phyloP scores from a whole-genome alignment of 2,888 invertebrate genomes.

The Ennomos erosarius region DNA sequence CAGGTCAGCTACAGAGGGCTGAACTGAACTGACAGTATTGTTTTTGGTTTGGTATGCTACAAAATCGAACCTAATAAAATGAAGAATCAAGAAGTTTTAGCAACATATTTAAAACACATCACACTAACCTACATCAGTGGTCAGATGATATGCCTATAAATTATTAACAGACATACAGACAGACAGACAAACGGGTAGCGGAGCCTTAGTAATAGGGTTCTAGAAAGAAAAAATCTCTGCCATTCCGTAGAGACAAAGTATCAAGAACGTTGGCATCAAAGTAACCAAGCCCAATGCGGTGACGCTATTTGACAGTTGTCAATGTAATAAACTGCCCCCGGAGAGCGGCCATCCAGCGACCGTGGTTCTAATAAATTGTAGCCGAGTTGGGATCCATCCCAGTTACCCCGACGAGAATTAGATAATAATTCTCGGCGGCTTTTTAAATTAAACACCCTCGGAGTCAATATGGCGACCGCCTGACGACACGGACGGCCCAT shows the following conservation, averaged over 20 bases:
- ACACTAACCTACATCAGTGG: too few relatives aligned
- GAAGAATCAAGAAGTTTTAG: too few relatives aligned
- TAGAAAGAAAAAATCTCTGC: too few relatives aligned
- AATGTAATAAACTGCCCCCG: conserved; percentile 45
- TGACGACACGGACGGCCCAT: conserved; percentile 28
- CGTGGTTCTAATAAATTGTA: conserved; percentile 6
- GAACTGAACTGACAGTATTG: neutral
- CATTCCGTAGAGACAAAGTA: too few relatives aligned
- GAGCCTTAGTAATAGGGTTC: too few relatives aligned
- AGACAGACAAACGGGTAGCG: too few relatives aligned
- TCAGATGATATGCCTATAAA: too few relatives aligned
- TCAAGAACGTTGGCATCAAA: conserved; percentile 5
- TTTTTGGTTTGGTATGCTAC: neutral
- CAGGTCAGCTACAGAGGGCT: neutral
- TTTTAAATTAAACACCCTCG: conserved; percentile 57
- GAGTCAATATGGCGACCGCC: conserved; percentile 49
- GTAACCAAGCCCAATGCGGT: conserved; percentile 9
- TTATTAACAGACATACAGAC: too few relatives aligned
- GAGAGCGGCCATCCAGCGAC: conserved; percentile 41
- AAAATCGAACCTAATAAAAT: too few relatives aligned
- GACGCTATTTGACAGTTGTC: conserved; percentile 34
- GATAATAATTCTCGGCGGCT: conserved; percentile 54
- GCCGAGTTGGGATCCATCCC: conserved; percentile 1
- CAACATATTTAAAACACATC: too few relatives aligned
- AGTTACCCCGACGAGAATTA: conserved; percentile 45